Evolutionary conservation across 1,140 invertebrate species (phyloP), one percentile per base, ranked within the genome.

Genomic region (Globodera ellingtonae): DNA sequence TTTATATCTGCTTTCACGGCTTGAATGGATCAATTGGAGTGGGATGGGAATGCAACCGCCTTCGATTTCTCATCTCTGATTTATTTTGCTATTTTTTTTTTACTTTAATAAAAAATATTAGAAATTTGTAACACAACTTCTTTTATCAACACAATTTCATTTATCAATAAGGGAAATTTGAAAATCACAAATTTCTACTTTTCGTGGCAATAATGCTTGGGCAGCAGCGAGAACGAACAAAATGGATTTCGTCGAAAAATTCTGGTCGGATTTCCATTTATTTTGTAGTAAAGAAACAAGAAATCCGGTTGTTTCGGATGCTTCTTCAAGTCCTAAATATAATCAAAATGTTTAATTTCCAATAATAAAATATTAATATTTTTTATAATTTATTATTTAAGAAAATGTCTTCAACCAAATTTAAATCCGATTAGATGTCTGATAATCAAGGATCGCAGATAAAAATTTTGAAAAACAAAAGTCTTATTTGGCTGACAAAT

Each of bases 11-110:
- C 98, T 96, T 9, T 96, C 97, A 0, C 92, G 97, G 75, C 91
- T 99, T 7, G 97, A 95, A 0, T 99, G 97, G 97, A 98, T 99
- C 79, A 98, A 98, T 87, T 99, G 97, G 97, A 95, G 97, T 89
- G 97, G 96, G 89, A 91, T 99, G 0, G 97, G 97, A 0, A 95
- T 97, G 0, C 94, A 94, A 89, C 94, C 95, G 35, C 56, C 79
- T 18, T n/a, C 6, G 9, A 75, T 3, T 47, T 62, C 48, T 13
- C 46, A 75, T 8, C 15, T 56, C 18, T 56, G 69, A 75, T 24
- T 74, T 74, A 4, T 74, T 50, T 65, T 74, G 24, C 24, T 24
- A 24, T n/a, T n/a, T n/a, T n/a, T n/a, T n/a, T n/a, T n/a, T 35
- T 35, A 73, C 6, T 73, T 73, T 46, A 9, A 6, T 47, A 73